Conservation (phyloP, 2,888 invertebrate genomes). For the Sminthurides aquaticus region DNA sequence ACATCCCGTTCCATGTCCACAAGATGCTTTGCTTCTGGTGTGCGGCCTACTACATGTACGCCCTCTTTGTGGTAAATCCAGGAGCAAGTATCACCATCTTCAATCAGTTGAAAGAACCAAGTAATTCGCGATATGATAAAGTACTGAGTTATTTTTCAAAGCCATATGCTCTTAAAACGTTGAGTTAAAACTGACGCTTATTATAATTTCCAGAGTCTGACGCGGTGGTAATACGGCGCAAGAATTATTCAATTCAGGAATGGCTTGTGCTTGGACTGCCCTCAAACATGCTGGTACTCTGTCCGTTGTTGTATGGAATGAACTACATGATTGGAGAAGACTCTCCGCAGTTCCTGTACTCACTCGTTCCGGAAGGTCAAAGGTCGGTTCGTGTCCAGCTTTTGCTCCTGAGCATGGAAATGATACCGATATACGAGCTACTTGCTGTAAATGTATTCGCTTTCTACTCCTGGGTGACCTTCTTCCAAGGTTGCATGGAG, state of each 20-base stretch:
- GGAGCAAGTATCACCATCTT: background rate
- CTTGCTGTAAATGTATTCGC: background rate
- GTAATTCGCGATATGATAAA: too few relatives aligned
- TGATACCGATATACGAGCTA: background rate
- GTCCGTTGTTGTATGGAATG: background rate
- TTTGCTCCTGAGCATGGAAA: background rate
- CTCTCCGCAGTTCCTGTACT: background rate
- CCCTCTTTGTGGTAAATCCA: background rate
- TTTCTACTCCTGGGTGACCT: background rate
- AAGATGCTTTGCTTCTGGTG: background rate
- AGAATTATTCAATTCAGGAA: background rate
- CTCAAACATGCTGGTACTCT: background rate
- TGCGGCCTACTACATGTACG: background rate
- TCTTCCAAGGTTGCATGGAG: conserved; percentile 2
- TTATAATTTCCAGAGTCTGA: too few relatives aligned
- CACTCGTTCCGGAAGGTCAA: background rate
- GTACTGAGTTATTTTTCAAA: too few relatives aligned
- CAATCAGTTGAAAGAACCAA: background rate
- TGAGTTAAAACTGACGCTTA: too few relatives aligned
- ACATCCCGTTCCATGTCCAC: background rate
- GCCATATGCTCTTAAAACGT: too few relatives aligned
- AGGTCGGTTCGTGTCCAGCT: background rate
- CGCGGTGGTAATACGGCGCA: too few relatives aligned
- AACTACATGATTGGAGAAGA: background rate
- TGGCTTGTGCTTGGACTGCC: background rate